Evolutionary conservation across 2,113 vertebrate species (phyloP).

Genomic region (Oenanthe melanoleuca): DNA sequence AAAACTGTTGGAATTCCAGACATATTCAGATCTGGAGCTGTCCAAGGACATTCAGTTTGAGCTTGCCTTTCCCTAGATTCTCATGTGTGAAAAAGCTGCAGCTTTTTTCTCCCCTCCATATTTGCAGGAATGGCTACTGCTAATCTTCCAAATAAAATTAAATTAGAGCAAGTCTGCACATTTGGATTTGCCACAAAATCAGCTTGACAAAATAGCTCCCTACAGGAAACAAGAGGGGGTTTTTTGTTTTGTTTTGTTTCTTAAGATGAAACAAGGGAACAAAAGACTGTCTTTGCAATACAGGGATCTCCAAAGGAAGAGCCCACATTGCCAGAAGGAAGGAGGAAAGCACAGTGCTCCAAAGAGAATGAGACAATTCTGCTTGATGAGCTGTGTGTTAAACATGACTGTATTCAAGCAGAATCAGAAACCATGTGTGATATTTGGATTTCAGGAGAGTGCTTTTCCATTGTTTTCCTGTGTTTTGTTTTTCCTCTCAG

Average conservation of each 20-base stretch:
- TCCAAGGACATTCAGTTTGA: neutral
- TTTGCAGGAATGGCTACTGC: accelerated
- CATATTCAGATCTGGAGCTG: neutral
- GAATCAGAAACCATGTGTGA: neutral
- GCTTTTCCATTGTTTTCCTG: neutral
- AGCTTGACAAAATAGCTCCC: neutral
- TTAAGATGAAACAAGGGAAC: neutral
- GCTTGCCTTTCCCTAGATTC: neutral
- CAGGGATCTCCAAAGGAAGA: neutral
- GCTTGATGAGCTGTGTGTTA: neutral
- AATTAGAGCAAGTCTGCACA: neutral
- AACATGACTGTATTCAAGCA: neutral
- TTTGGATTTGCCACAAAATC: neutral
- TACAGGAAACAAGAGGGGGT: neutral
- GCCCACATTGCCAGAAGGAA: neutral
- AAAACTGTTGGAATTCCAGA: neutral
- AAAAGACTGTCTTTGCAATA: neutral
- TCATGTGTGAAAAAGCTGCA: neutral
- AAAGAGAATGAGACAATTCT: neutral
- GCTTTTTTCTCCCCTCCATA: neutral
- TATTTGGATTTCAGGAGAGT: neutral
- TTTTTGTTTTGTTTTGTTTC: neutral
- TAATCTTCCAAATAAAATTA: neutral
- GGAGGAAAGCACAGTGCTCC: neutral
- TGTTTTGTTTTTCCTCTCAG: neutral